Base-by-base conservation (phyloP, 2,797 vertebrate genomes). In the Myotis pilosus region DNA sequence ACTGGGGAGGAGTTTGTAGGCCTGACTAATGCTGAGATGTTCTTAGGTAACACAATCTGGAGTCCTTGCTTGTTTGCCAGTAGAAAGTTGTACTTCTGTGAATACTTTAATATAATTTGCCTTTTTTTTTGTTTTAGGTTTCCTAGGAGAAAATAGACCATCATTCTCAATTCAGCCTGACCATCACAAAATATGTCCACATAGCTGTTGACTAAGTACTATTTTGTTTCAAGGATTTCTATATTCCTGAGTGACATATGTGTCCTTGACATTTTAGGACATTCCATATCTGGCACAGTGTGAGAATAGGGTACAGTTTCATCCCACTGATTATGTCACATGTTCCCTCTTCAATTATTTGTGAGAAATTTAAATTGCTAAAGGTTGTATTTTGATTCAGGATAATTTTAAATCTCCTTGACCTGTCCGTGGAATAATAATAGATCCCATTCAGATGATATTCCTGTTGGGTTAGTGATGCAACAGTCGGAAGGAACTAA, bases 361-460 rank as follows among this genome's bases (percentile, higher is more conserved):
- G 16, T 25, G 57, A 82, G 36, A 11, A 53, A 30, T 93, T 71
- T 69, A 66, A 62, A 86, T 30, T 72, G 38, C 8, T n/a, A 72
- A 47, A 53, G 49, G 11, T 74, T 76, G 4, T 9, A 22, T 44
- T 80, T 96, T 20, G 53, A 7, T 30, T 53, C 30, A 55, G 60
- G 66, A 17, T 87, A 19, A 87, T 75, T 96, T 89, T 55, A 64
- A 94, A 13, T 57, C 51, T 66, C 49, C 38, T 75, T 60, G 76
- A 80, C 15, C 13, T 94, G n/a, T 75, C 41, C 23, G 89, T 92
- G 47, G 60, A 87, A 33, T 87, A 68, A 74, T 57, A 30, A 41
- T 64, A 53, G 49, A 44, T 95, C 57, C 51, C 38, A 30, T 72
- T 82, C 36, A 33, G 38, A 69, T 80, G 33, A 49, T 86, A 36